Evolutionary conservation across 35 echinoderm and acorn worm genomes (phyloP), one percentile per base, ranked within the genome.

Genomic region (Apostichopus japonicus): DNA sequence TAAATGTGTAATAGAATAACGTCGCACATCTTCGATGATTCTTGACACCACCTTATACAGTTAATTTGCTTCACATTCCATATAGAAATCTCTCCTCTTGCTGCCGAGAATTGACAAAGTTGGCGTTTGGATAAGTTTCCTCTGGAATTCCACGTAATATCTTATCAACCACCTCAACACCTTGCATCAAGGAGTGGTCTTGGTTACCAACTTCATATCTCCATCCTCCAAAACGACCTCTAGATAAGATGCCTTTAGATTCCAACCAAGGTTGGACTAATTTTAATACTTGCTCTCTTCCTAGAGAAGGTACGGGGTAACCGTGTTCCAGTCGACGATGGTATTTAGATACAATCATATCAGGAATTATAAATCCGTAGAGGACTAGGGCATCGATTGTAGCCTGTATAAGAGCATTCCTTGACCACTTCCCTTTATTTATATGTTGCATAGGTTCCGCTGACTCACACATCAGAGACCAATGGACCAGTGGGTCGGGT

Each of bases 101-200:
- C 19, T 53, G 86, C 10, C 65, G 10, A 53, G 92, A 93, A 54
- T 93, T 93, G n/a, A 93, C 92, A 56, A 86, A 54, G 52, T 93
- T 84, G 8, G 92, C 61, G n/a, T 51, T 86, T 33, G 92, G 80
- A 24, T 93, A 93, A 5, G 92, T 93, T 8, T 86, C 92, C 62
- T 93, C 92, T 1, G 57, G 58, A 15, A 86, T 7, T 10, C 61
- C 62, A 24, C n/a, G 23, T 8, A 93, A 33, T 10, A 93, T 71
- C 17, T 63, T 86, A 52, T 93, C 92, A 0, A 84, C 80, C 17
- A 93, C 59, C 80, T 93, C 92, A 19, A 93, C 81, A 23, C 92
- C 92, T 56, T 93, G 92, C 92, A 93, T 93, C 6, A 93, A 72
- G 44, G 92, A 93, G 55, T 93, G 92, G 63, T 93, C 91, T n/a